Percentiles rank a stretch among this genome's conserved stretches.
Conservation (phyloP, 2,888 invertebrate species). For the Gastrophysa polygoni region DNA sequence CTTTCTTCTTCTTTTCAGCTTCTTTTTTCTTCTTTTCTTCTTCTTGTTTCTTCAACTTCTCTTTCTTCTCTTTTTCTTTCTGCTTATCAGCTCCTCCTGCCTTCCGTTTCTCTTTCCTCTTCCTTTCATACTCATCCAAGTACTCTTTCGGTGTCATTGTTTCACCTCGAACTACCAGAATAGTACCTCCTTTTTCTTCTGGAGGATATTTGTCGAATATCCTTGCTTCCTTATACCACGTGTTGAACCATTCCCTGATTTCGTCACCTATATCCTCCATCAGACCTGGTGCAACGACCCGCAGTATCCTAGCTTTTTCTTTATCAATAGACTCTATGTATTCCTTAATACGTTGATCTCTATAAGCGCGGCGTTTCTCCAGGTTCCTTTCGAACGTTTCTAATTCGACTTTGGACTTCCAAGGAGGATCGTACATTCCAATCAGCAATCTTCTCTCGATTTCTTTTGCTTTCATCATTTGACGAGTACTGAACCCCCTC, state of each 20-base stretch:
- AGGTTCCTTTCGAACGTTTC: conserved; percentile 59
- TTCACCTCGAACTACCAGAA: conserved; percentile 65
- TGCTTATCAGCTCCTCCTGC: conserved; percentile 37
- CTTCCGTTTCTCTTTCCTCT: conserved; percentile 47
- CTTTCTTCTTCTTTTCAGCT: conserved; percentile 59
- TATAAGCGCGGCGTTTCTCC: conserved; percentile 59
- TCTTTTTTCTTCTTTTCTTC: conserved; percentile 46
- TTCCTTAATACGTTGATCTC: conserved; percentile 59
- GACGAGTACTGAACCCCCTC: conserved; percentile 59
- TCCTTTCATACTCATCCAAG: conserved; percentile 54
- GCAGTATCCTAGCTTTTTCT: conserved; percentile 62
- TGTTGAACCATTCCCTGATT: conserved; percentile 74
- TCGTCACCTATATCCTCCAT: conserved; percentile 79
- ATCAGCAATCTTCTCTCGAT: conserved; percentile 59
- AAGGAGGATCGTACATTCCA: conserved; percentile 65
- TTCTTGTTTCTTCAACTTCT: conserved; percentile 42
- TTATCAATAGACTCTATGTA: conserved; percentile 59
- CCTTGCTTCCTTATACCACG: conserved; percentile 66
- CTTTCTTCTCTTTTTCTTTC: conserved; percentile 38
- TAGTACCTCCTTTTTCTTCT: conserved; percentile 71
- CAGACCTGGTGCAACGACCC: conserved; percentile 63
- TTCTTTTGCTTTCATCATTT: conserved; percentile 57
- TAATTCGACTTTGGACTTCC: conserved; percentile 59
- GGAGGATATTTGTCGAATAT: conserved; percentile 77
- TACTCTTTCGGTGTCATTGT: conserved; percentile 67